Percentiles rank a stretch among this genome's conserved stretches.
phyloP scores from a whole-genome alignment of 2,113 vertebrate species.

The Oreochromis spilurus region DNA sequence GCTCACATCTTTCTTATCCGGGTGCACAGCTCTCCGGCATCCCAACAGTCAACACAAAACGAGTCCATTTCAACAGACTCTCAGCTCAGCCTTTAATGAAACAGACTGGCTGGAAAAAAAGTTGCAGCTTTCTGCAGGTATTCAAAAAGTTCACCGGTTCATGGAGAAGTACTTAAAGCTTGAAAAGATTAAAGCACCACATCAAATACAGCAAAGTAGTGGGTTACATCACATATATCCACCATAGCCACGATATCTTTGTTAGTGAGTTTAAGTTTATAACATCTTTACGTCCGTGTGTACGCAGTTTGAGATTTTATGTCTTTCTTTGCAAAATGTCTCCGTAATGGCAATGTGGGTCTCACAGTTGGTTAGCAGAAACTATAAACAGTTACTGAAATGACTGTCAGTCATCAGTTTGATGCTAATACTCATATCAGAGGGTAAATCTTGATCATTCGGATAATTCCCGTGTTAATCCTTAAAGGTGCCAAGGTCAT shows the following conservation, averaged over 20 bases:
- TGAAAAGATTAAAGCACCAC: background rate
- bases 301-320: background rate
- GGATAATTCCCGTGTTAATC: fast-evolving
- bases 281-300: background rate
- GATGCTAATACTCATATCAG: background rate
- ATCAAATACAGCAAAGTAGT: background rate
- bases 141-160: background rate
- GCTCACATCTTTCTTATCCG: background rate
- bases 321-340: background rate
- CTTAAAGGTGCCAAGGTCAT: background rate
- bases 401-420: background rate
- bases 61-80: background rate
- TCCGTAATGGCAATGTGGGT: background rate
- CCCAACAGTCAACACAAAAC: background rate
- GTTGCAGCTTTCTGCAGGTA: background rate
- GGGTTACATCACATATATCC: background rate
- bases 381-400: background rate
- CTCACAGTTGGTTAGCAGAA: background rate
- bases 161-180: background rate
- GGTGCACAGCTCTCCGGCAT: background rate
- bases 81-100: background rate
- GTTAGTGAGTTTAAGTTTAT: background rate
- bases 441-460: background rate
- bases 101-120: background rate
- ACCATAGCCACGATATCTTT: fast-evolving